Evolutionary conservation across 2,888 invertebrate genomes (phyloP), one percentile per base, ranked within the genome.

Genomic region (Xanthorhoe spadicearia): DNA sequence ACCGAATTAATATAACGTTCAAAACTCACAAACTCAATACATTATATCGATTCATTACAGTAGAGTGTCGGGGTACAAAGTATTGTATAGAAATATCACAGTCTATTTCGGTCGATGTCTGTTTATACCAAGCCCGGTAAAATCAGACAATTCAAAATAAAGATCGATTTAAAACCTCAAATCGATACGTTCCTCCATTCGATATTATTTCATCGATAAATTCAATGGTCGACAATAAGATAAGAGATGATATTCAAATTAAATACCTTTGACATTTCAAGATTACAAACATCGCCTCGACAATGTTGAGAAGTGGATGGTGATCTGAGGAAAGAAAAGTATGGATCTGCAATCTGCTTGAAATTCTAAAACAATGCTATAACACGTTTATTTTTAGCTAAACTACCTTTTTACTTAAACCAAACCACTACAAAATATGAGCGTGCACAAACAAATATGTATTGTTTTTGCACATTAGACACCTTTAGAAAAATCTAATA

Each of bases 261-360:
- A 90, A 93, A 92, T 92, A 90, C 88, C 90, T 89, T 91, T 90
- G 92, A 92, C 92, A 90, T 91, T 89, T 89, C 78, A 80, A 93
- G 92, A 93, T 93, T 91, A 92, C 87, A 86, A 90, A 88, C 90
- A 90, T 88, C 88, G 83, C 76, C 83, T 84, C 85, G 87, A 88
- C 87, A 84, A 82, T 83, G 87, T 84, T 81, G 83, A 87, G 83
- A 85, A 83, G 82, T 84, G 82, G 76, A 76, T 76, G 64, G 63
- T 56, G 71, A 70, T 68, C 59, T 71, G 18, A 46, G 19, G 84
- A 82, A 82, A 86, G 83, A 73, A 73, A 84, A 73, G 19, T 77
- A 54, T 83, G 84, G 91, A 89, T 23, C 23, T 23, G 1, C 23
- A 9, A 35, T 6, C 35, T 35, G 9, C 2, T 8, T 35, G 4